Base-by-base conservation (phyloP, 2,888 invertebrate species). In the Pammene aurita region DNA sequence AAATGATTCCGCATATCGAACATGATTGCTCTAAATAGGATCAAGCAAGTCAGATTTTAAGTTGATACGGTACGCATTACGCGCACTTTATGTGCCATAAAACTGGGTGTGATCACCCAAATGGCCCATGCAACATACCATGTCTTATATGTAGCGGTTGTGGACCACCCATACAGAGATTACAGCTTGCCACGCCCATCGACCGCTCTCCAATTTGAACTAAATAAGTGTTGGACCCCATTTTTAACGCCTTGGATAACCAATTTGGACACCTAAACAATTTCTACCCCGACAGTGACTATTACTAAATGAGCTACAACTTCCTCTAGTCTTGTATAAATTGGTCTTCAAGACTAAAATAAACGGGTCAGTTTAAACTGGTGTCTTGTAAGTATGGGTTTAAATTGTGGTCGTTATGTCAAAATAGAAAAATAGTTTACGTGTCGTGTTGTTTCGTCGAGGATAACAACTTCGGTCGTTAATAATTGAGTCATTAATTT, bases 151-250 rank as follows among this genome's bases (percentile, higher is more conserved):
- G 76, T 76, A 74, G 74, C 80, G 80, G 56, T 48, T 34, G 61
- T 58, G 76, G 90, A 85, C 90, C 91, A 90, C 91, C 89, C 89
- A 89, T 81, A 77, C 75, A 67, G 78, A 81, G 81, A 84, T 87
- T 84, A 81, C 80, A 67, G 63, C 44, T 73, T 73, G 78, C 85
- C 86, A 82, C 90, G 88, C 90, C 90, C 80, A 78, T 77, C 75
- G 74, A 75, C 81, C 83, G 87, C 82, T 84, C 83, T 82, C 85
- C 86, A 86, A 89, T 89, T 86, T 87, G 79, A 84, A 83, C 83
- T 84, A 82, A 85, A 83, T 84, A 81, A 79, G 77, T 82, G 79
- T 77, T 81, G 74, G 74, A 73, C 73, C 77, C 73, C 75, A 72
- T 62, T 74, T 71, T 75, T 75, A 73, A 73, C 77, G 75, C 75